Evolutionary conservation across 2,888 invertebrate genomes (phyloP).

Genomic region (Cheilosia soror): DNA sequence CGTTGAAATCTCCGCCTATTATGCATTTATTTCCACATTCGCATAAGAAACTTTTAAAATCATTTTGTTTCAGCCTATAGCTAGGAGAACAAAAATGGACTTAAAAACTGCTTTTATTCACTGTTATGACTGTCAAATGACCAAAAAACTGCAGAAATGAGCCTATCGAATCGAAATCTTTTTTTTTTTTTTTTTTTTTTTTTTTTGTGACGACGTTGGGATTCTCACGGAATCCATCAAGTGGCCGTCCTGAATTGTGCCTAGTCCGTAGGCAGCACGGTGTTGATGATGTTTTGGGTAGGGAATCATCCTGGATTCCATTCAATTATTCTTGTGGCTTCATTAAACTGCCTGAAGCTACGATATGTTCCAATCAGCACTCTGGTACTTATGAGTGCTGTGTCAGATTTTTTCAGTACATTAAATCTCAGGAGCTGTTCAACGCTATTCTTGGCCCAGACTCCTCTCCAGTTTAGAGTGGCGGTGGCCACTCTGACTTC

Average conservation of each 20-base stretch:
- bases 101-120: no score
- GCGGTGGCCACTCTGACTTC: neutral
- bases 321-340: neutral
- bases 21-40: no score
- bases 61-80: no score
- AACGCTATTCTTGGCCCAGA: neutral
- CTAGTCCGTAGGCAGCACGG: neutral
- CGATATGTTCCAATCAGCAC: neutral
- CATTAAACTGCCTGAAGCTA: neutral
- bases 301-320: neutral
- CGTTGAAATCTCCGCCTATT: no score
- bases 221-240: slow-evolving; percentile 1
- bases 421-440: neutral
- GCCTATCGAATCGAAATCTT: no score
- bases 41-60: no score
- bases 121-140: no score
- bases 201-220: neutral
- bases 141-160: no score
- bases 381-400: neutral
- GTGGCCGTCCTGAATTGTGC: slow-evolving; percentile 1
- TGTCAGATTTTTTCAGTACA: neutral
- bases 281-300: neutral
- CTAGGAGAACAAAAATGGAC: no score
- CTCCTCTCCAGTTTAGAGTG: neutral
- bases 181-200: no score